A percentile compares a stretch with the other conserved stretches of the same genome.
Evolutionary conservation across 2,888 invertebrate species (phyloP).

Genomic region (Teleiodes luculella): DNA sequence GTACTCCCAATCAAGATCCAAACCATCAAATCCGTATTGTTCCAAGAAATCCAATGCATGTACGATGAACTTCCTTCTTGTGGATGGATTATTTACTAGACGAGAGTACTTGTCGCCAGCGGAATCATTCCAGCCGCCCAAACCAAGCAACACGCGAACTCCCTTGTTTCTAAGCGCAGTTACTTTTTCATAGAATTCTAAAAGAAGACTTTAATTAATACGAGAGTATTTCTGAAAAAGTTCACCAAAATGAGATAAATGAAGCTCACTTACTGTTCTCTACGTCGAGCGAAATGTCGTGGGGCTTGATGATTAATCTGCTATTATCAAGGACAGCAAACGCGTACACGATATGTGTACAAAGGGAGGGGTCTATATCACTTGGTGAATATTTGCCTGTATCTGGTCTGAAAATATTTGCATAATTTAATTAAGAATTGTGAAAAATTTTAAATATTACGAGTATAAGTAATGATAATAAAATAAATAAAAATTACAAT

Average conservation of each 20-base stretch:
- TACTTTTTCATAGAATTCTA: conserved; percentile 92
- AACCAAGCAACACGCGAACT: conserved; percentile 89
- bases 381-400: conserved; percentile 89
- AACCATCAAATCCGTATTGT: conserved; percentile 90
- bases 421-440: neutral
- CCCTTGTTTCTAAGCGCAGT: conserved; percentile 84
- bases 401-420: conserved; percentile 79
- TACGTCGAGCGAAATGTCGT: conserved; percentile 92
- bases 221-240: neutral
- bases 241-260: neutral
- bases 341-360: conserved; percentile 95
- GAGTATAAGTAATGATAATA: too few relatives aligned
- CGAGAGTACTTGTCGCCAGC: conserved; percentile 93
- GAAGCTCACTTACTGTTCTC: conserved; percentile 85
- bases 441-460: neutral
- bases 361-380: conserved; percentile 90
- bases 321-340: conserved; percentile 91
- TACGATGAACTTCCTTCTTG: conserved; percentile 85
- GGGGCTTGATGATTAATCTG: conserved; percentile 87
- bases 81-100: conserved; percentile 85
- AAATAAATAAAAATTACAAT: too few relatives aligned
- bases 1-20: conserved; percentile 97
- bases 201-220: conserved; percentile 25
- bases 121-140: conserved; percentile 98
- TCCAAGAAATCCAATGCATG: conserved; percentile 88